Evolutionary conservation across 2,797 vertebrate genomes (phyloP).

Genomic region (Bovichtus variegatus): DNA sequence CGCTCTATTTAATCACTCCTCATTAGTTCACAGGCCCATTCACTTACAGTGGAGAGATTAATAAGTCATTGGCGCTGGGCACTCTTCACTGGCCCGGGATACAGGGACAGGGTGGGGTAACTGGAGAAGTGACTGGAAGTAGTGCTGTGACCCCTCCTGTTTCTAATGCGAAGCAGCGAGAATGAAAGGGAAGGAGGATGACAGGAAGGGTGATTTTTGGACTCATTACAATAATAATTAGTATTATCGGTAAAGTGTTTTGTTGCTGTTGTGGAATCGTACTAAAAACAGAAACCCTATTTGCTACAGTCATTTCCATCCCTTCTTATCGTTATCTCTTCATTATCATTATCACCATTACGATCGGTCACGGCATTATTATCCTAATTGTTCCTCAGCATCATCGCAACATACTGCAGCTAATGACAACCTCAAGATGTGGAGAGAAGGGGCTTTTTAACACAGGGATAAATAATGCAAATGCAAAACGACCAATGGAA

Average conservation of each 20-base stretch:
- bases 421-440: constrained; percentile 71
- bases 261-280: constrained; percentile 31
- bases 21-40: constrained; percentile 55
- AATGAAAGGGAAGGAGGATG: constrained; percentile 12
- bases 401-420: constrained; percentile 55
- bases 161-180: constrained; percentile 20
- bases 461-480: constrained; percentile 67
- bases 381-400: constrained; percentile 69
- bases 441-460: constrained; percentile 17
- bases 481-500: constrained; percentile 40
- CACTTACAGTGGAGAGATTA: constrained; percentile 42
- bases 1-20: constrained; percentile 54
- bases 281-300: constrained; percentile 59
- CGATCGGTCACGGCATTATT: constrained; percentile 67
- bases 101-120: not conserved
- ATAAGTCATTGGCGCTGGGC: constrained; percentile 38
- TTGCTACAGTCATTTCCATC: constrained; percentile 64
- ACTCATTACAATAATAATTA: constrained; percentile 47
- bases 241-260: constrained; percentile 51
- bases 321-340: constrained; percentile 72
- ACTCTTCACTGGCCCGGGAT: not conserved
- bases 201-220: constrained; percentile 6
- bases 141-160: constrained; percentile 8
- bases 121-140: constrained; percentile 15
- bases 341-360: constrained; percentile 73